Evolutionary conservation across 2,888 invertebrate species (phyloP).

Genomic region (Quadriops clusia): DNA sequence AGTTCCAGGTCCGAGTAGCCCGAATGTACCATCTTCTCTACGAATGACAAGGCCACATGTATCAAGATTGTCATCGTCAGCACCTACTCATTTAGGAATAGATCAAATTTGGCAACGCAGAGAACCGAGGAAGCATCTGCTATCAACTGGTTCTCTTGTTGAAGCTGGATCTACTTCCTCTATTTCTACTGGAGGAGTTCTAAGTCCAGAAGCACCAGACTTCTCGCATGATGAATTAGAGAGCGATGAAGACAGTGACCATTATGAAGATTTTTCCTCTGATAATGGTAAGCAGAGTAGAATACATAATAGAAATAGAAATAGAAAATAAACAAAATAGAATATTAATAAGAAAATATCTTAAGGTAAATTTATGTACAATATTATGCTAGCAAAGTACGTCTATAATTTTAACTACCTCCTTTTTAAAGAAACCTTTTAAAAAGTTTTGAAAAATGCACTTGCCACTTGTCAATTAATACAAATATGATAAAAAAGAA

Average conservation of each 20-base stretch:
- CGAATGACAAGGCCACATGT: constrained; percentile 21
- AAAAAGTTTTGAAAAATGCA: no score
- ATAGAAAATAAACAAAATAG: no score
- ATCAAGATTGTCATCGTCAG: constrained; percentile 72
- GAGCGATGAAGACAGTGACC: constrained; percentile 71
- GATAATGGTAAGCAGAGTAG: constrained; percentile 51
- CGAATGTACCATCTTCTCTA: constrained; percentile 13
- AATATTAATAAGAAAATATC: no score
- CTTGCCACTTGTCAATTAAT: no score
- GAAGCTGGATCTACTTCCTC: constrained; percentile 80
- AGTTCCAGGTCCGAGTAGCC: constrained; percentile 44
- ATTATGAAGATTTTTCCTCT: constrained; percentile 76
- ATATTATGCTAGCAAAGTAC: no score
- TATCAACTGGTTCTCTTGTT: constrained; percentile 73
- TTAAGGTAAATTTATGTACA: no score
- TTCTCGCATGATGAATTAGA: constrained; percentile 73
- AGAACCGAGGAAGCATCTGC: constrained; percentile 74
- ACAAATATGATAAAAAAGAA: no score
- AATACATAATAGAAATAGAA: no score
- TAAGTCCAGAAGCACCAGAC: constrained; percentile 70
- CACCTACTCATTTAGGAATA: constrained; percentile 71
- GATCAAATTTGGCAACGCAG: constrained; percentile 79
- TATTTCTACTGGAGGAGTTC: constrained; percentile 66
- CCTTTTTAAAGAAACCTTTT: no score
- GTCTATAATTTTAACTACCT: no score